Percentiles rank a stretch among this genome's conserved stretches.
Conservation (phyloP, 1,140 invertebrate species). For the Oreohelix idahoensis region DNA sequence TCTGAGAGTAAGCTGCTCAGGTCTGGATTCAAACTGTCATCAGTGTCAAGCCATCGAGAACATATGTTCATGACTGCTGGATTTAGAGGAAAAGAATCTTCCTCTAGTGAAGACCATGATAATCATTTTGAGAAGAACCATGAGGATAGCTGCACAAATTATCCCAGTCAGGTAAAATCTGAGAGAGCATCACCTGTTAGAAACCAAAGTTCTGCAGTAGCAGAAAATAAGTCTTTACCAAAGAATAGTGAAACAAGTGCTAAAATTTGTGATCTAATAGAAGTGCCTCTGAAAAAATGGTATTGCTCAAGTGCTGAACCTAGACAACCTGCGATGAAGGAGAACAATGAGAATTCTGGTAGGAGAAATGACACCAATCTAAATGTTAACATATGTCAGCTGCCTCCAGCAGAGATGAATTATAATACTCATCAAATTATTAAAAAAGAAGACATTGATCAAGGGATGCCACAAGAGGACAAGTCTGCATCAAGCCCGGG, state of each 20-base stretch:
- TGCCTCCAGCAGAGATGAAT: background rate
- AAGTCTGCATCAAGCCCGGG: background rate
- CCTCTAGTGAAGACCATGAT: background rate
- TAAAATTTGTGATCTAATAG: slow-evolving; percentile 39
- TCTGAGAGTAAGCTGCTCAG: slow-evolving; percentile 47
- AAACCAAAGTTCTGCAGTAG: background rate
- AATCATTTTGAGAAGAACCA: background rate
- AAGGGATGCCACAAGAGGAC: background rate
- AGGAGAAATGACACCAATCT: background rate
- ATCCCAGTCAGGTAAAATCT: background rate
- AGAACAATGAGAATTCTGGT: background rate
- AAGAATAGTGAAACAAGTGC: slow-evolving; percentile 3
- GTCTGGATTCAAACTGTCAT: slow-evolving; percentile 25
- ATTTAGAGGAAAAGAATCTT: background rate
- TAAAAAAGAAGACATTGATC: background rate
- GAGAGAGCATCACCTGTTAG: background rate
- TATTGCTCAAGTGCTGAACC: slow-evolving; percentile 1
- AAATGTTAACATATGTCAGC: background rate
- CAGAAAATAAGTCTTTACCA: background rate
- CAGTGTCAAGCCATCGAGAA: background rate
- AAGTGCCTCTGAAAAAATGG: slow-evolving; percentile 40
- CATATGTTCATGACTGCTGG: background rate
- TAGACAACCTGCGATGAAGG: background rate
- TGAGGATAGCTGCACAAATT: background rate
- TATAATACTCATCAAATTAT: background rate